Evolutionary conservation across 2,888 invertebrate genomes (phyloP), one percentile per base, ranked within the genome.

Genomic region (Tinea pellionella): DNA sequence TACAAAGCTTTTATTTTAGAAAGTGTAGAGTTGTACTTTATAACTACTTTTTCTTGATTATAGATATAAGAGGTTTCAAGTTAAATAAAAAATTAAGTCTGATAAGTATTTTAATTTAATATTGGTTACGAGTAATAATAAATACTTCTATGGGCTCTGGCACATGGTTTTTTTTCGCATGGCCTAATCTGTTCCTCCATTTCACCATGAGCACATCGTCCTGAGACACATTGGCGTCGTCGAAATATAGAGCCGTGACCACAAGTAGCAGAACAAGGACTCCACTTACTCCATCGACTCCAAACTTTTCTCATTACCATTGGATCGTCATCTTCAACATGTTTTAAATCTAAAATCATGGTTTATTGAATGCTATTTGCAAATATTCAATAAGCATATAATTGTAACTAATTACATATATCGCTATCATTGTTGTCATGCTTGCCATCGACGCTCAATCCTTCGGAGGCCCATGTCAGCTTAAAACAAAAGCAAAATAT

Each of bases 251-350:
- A 66, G 0, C 85, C 85, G 1, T 65, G 64, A 0, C 84, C 85
- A 62, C 84, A 85, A 1, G 77, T 78, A 57, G 78, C 80, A 0
- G 84, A 82, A 64, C 85, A 85, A 1, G 67, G 66, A 7, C 78
- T 71, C 84, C 84, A 84, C 63, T 80, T 84, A 37, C 81, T 74
- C 84, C 84, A 84, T 18, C 82, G 74, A 65, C 84, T 84, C 84
- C 84, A 84, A 9, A 82, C 69, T 63, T 84, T 84, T 18, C 80
- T 78, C 16, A 61, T 65, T 58, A 13, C 6, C n/a, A 37, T 12
- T 37, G 37, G 37, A 37, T 37, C 37, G 9, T 9, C 9, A 9
- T 9, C 37, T 24, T 24, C 24, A 24, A 2, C 6, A 3, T 24
- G 24, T 24, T 24, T 24, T 3, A 24, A 24, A 24, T 2, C 24